A percentile compares a stretch with the other conserved stretches of the same genome.
Conservation (phyloP, 2,797 vertebrate genomes). For the Selene dorsalis region DNA sequence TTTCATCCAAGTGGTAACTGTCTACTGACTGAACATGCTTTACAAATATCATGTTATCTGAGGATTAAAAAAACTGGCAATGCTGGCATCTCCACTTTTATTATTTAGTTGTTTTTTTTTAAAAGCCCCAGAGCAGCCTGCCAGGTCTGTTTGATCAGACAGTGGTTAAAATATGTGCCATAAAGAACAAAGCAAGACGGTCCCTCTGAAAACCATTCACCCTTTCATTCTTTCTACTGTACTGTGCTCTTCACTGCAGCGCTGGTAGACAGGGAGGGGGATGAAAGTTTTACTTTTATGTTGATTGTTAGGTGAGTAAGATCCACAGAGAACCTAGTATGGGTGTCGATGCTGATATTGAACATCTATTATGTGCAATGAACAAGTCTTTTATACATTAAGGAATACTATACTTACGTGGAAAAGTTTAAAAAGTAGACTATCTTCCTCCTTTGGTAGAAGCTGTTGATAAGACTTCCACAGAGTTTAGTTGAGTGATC, state of each 20-base stretch:
- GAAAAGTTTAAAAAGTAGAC: slow-evolving; percentile 32
- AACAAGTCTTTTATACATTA: slow-evolving; percentile 29
- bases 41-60: slow-evolving; percentile 44
- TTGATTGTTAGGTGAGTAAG: slow-evolving; percentile 42
- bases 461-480: slow-evolving; percentile 19
- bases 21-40: slow-evolving; percentile 38
- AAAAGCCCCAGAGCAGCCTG: slow-evolving; percentile 42
- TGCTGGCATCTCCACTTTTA: slow-evolving; percentile 40
- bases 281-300: slow-evolving; percentile 51
- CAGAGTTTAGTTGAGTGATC: slow-evolving; percentile 19
- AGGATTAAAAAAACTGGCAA: slow-evolving; percentile 55
- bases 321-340: slow-evolving; percentile 22
- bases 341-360: slow-evolving; percentile 23
- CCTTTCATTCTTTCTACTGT: slow-evolving; percentile 48
- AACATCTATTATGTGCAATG: slow-evolving; percentile 14
- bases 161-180: slow-evolving; percentile 40
- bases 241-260: slow-evolving; percentile 21
- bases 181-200: slow-evolving; percentile 42
- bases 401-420: slow-evolving; percentile 5
- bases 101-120: slow-evolving; percentile 43
- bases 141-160: slow-evolving; percentile 49
- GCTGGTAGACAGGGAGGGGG: slow-evolving; percentile 15
- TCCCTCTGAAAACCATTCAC: slow-evolving; percentile 53
- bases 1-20: slow-evolving; percentile 30
- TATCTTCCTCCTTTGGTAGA: slow-evolving; percentile 14